A percentile compares a stretch with the other conserved stretches of the same genome.
These are phyloP conservation scores for Varroa destructor DNA, from an alignment of 1,140 invertebrate species.

Conservation along the genomic window DNA sequence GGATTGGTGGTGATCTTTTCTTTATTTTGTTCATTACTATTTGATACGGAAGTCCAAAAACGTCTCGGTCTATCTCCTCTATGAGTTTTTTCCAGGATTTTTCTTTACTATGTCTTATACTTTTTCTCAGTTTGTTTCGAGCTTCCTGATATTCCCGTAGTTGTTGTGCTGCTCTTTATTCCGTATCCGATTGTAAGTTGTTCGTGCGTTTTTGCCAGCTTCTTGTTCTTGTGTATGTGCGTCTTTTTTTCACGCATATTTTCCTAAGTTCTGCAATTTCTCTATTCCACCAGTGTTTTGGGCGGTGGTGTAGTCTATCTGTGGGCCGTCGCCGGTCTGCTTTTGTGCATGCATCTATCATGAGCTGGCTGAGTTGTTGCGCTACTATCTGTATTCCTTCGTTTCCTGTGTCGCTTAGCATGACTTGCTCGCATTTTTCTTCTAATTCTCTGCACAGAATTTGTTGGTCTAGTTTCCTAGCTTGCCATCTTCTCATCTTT, in stretches of 20 bases:
- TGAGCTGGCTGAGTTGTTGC: neutral
- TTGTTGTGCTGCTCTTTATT: neutral
- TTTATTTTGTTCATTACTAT: neutral
- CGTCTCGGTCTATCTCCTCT: neutral
- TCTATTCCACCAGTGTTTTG: neutral
- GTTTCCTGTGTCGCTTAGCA: neutral
- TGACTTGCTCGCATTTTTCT: neutral
- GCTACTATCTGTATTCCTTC: neutral
- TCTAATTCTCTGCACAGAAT: neutral
- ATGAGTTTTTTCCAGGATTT: neutral
- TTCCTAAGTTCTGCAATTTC: neutral
- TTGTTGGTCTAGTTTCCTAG: too few relatives aligned
- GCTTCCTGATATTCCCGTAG: neutral
- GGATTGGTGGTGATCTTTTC: neutral
- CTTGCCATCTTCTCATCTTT: neutral
- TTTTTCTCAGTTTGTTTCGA: neutral
- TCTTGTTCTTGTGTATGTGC: neutral
- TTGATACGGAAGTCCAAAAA: neutral
- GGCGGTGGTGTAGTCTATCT: too few relatives aligned
- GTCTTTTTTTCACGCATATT: neutral
- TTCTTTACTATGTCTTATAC: neutral
- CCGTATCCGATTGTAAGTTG: too few relatives aligned
- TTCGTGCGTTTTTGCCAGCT: neutral
- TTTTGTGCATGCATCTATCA: neutral
- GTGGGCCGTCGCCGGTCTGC: neutral